Base-by-base conservation (phyloP, 2,113 vertebrate genomes). In the Catharus bicknelli region DNA sequence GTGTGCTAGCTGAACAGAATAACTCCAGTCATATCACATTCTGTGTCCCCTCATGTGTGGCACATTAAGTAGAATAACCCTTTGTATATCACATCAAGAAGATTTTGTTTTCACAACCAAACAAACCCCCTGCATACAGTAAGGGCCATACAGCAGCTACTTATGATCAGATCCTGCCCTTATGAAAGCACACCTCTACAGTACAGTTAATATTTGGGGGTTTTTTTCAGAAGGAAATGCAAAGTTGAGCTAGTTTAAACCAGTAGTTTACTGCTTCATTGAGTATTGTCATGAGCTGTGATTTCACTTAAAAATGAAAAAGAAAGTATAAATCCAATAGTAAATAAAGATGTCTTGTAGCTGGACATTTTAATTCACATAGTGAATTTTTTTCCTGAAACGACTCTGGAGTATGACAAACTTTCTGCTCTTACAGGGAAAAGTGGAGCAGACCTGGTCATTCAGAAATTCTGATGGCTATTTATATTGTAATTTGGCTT, bases 41-140 rank as follows among this genome's bases (percentile, higher is more conserved):
- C 88, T 90, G 78, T 42, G 12, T 95, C 81, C 77, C 83, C 83
- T 96, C 78, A 20, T 59, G 69, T 80, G 72, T 69, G 83, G 88
- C 92, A 88, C 55, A 50, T 83, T 90, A 93, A 91, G 66, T 80
- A 96, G 80, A 97, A 96, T 87, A 90, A 93, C 57, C 42, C 87
- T 95, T 96, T 95, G 78, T 95, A 10, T 82, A 87, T 92, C 86
- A 91, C 69, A 82, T 95, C 88, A 96, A 95, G 87, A 88, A 93
- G 16, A 70, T 96, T 86, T 95, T 96, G 90, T 96, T 95, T 96
- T 94, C 78, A 78, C n/a, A 26, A 50, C 26, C 2, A 25, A 95
- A 97, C 23, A 50, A 26, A 93, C 78, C 83, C 63, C 36, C 92
- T 92, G 75, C 86, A 86, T 96, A 94, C 79, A 96, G 87, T 78